Evolutionary conservation across 2,797 vertebrate species (phyloP).

Genomic region (Rousettus madagascariensis): DNA sequence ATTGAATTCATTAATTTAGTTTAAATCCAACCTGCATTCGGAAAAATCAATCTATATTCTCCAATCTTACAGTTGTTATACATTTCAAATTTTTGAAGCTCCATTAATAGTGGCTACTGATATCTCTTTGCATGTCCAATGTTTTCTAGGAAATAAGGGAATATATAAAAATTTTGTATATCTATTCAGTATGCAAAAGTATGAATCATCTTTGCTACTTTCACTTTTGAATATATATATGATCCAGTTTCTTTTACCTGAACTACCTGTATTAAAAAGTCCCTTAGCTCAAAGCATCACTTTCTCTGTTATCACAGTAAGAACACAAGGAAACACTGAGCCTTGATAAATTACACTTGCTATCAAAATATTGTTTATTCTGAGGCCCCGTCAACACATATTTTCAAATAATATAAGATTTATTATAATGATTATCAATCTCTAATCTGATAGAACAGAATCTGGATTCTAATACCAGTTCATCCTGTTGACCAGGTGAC

Average conservation of each 20-base stretch:
- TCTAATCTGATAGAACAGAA: not conserved
- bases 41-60: slow-evolving; percentile 7
- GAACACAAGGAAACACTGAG: not conserved
- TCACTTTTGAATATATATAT: not conserved
- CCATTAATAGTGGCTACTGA: not conserved
- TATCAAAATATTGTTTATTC: not conserved
- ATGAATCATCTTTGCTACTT: not conserved
- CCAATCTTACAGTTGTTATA: not conserved
- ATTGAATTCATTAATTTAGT: not conserved
- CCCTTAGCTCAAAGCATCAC: not conserved
- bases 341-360: not conserved
- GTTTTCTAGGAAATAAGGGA: not conserved
- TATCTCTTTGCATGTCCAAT: not conserved
- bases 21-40: not conserved
- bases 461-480: not conserved
- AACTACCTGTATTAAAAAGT: not conserved
- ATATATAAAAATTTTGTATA: not conserved
- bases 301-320: not conserved
- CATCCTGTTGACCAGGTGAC: not conserved
- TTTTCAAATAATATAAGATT: not conserved
- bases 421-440: not conserved
- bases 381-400: not conserved
- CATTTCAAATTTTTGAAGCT: not conserved
- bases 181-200: not conserved
- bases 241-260: not conserved